Base-by-base conservation (phyloP, 2,888 invertebrate species). In the Bedellia somnulentella region DNA sequence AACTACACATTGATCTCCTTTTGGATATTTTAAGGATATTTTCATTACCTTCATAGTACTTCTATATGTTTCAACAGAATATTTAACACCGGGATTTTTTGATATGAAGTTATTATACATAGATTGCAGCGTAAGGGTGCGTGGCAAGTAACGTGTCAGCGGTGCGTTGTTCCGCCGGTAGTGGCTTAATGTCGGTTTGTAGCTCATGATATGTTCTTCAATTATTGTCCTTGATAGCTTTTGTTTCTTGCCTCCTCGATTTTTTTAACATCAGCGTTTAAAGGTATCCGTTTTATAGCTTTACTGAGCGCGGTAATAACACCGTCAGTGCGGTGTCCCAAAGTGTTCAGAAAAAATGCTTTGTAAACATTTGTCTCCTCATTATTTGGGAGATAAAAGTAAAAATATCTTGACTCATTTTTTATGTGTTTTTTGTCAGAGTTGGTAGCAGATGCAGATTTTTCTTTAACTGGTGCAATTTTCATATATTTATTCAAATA, bases 291-390 rank as follows among this genome's bases (percentile, higher is more conserved):
- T 32, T 35, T 35, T 29, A 32, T 15, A 29, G 29, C 29, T 29
- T 27, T 29, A 14, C 34, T 34, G 27, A 32, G 31, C 31, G 31
- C 31, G 2, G 33, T 34, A 31, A 31, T 29, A 27, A 31, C 31
- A 34, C 34, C 29, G 29, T 30, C 36, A 27, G 13, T 14, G 3
- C 14, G 12, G 13, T 25, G 25, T 5, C 25, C 25, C 25, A 35
- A 4, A 24, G 33, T 35, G 27, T 33, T 35, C 29, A 35, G 29
- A 27, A 34, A 36, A 36, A 36, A 34, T 31, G 5, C 31, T 36
- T 36, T 31, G 30, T 31, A 36, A 34, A 34, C 29, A 36, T 36
- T 36, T 36, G 29, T 36, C 31, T 35, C 32, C n/a, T 35, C 30
- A 35, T 35, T 33, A 15, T 23, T 31, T n/a, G n/a, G n/a, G 29